phyloP scores from a whole-genome alignment of 2,797 vertebrate species.

The Fringilla coelebs region DNA sequence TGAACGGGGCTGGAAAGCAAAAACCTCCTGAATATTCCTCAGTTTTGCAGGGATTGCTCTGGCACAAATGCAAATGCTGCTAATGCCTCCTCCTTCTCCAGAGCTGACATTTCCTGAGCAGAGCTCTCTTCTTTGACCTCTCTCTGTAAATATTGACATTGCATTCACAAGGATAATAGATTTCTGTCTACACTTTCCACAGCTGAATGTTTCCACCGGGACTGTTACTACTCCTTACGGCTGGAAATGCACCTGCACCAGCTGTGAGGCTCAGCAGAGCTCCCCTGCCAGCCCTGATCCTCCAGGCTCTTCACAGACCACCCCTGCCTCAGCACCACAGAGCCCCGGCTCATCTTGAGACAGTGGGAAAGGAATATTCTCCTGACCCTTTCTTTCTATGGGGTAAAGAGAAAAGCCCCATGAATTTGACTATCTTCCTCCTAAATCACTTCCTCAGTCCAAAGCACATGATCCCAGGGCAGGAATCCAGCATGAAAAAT shows the following conservation, averaged over 20 bases:
- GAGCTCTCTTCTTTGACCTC: conserved; percentile 79
- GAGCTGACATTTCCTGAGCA: conserved; percentile 77
- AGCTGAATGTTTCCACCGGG: conserved; percentile 72
- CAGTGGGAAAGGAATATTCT: conserved; percentile 21
- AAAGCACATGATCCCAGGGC: not conserved
- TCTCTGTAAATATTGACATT: conserved; percentile 80
- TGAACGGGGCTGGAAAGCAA: not conserved
- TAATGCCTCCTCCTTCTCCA: conserved; percentile 44
- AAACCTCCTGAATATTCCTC: conserved; percentile 50
- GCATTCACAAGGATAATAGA: conserved; percentile 76
- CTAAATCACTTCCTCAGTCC: not conserved
- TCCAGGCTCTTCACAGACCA: conserved; percentile 60
- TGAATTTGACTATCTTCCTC: not conserved
- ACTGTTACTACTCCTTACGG: conserved; percentile 72
- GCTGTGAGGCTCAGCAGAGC: conserved; percentile 66
- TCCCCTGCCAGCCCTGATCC: conserved; percentile 51
- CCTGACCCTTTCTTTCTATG: conserved; percentile 28
- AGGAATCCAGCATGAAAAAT: not conserved
- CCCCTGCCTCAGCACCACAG: not conserved
- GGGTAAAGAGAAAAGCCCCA: not conserved
- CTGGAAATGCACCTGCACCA: conserved; percentile 75
- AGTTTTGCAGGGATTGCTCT: conserved; percentile 29
- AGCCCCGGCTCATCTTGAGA: conserved; percentile 43
- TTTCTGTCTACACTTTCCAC: conserved; percentile 76
- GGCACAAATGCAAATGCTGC: conserved; percentile 64